Evolutionary conservation across 2,888 invertebrate genomes (phyloP).

Genomic region (Himalopsyche anomala): DNA sequence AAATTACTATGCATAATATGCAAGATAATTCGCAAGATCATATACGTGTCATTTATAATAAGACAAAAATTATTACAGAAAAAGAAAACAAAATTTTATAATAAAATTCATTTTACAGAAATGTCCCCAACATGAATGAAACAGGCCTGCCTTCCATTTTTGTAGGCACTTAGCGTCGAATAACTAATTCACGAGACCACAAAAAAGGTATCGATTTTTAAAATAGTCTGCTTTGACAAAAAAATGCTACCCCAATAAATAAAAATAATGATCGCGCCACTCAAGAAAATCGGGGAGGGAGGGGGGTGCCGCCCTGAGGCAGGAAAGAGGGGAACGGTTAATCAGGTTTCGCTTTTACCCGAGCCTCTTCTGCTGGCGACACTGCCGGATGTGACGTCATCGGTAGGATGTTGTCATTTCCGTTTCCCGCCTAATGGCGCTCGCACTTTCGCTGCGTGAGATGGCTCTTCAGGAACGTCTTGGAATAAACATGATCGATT

Average conservation of each 20-base stretch:
- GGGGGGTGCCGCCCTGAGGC: not conserved
- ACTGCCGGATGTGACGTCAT: conserved; percentile 29
- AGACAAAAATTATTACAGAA: too few relatives aligned
- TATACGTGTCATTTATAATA: too few relatives aligned
- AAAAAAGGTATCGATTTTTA: conserved; percentile 34
- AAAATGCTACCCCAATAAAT: conserved; percentile 32
- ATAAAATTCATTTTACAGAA: too few relatives aligned
- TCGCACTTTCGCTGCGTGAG: conserved; percentile 26
- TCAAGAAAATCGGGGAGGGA: not conserved
- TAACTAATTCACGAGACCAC: conserved; percentile 29
- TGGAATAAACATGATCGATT: conserved; percentile 8
- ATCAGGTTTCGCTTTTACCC: conserved; percentile 30
- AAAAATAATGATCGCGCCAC: conserved; percentile 26
- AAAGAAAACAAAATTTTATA: too few relatives aligned
- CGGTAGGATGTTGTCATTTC: conserved; percentile 34
- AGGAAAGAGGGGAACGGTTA: not conserved
- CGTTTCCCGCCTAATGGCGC: conserved; percentile 30
- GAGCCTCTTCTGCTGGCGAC: conserved; percentile 24
- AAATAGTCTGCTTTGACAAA: conserved; percentile 18
- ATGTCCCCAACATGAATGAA: too few relatives aligned
- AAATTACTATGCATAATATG: too few relatives aligned
- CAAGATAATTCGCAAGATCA: too few relatives aligned
- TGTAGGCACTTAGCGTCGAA: not conserved
- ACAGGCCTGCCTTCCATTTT: not conserved
- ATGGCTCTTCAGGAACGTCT: not conserved